These are phyloP conservation scores for Lasiurus borealis DNA, from an alignment of 2,113 vertebrate species.

Conservation along the genomic window DNA sequence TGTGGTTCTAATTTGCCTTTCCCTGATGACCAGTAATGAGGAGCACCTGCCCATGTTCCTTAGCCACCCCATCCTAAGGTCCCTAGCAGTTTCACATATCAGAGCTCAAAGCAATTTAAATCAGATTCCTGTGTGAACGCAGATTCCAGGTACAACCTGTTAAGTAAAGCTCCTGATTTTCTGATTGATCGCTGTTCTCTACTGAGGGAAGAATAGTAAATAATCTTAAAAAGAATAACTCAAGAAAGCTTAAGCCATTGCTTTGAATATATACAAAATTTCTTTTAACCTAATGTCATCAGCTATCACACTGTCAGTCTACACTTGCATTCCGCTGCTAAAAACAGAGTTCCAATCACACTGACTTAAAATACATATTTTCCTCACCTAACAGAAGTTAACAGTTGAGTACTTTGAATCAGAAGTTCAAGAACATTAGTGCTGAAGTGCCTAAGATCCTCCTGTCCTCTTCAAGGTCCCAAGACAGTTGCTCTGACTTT, in stretches of 20 bases:
- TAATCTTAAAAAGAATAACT: background rate
- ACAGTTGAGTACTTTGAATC: background rate
- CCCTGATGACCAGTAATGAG: background rate
- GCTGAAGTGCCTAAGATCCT: background rate
- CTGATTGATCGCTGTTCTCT: background rate
- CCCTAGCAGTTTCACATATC: background rate
- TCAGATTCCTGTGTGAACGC: background rate
- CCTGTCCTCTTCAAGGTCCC: background rate
- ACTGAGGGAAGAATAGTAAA: background rate
- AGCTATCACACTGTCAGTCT: background rate
- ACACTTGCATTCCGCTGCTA: background rate
- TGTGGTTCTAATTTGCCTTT: background rate
- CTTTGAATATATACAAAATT: background rate
- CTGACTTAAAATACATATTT: background rate
- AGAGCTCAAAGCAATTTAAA: background rate
- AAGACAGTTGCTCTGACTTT: background rate
- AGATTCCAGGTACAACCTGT: background rate
- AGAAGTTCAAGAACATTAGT: background rate
- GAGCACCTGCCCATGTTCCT: background rate
- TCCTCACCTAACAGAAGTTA: slow-evolving; percentile 1
- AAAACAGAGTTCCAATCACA: background rate
- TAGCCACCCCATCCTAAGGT: background rate
- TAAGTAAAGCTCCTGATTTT: background rate
- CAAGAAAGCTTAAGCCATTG: background rate
- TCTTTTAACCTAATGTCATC: background rate